A percentile compares a stretch with the other conserved stretches of the same genome.
Conservation (phyloP, 2,797 vertebrate genomes). For the Eulemur mongoz region DNA sequence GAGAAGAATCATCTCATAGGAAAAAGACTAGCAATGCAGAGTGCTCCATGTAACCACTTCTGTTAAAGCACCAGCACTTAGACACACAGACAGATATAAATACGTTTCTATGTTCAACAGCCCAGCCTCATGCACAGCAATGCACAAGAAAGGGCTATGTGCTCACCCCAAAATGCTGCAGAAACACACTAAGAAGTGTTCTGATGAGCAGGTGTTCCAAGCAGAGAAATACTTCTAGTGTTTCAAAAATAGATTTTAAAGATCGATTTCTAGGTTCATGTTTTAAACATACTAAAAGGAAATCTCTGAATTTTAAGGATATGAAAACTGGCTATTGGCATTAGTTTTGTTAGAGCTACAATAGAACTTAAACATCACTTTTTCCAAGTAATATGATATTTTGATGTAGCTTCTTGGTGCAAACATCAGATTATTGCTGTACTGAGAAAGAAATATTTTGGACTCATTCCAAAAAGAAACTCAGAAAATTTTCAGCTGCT, state of each 20-base stretch:
- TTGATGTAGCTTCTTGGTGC: not conserved
- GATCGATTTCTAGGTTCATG: not conserved
- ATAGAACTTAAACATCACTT: not conserved
- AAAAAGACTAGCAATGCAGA: not conserved
- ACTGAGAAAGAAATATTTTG: not conserved
- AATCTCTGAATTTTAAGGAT: not conserved
- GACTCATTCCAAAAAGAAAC: not conserved
- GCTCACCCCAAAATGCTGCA: not conserved
- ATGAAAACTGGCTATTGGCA: not conserved
- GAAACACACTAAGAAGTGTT: not conserved
- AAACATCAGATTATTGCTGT: not conserved
- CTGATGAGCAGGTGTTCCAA: constrained; percentile 15
- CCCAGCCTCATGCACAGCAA: not conserved
- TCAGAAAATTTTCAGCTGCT: not conserved
- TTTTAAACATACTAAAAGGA: not conserved
- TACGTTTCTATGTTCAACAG: not conserved
- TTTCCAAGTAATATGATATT: not conserved
- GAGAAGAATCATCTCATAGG: constrained; percentile 54
- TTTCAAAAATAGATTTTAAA: constrained; percentile 41
- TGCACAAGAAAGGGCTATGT: no score
- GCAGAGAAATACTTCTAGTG: not conserved
- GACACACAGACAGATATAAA: not conserved
- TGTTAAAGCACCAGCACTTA: not conserved
- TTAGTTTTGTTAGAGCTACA: not conserved
- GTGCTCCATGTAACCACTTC: not conserved